Base-by-base conservation (phyloP, 2,888 invertebrate genomes). In the Serripes groenlandicus region DNA sequence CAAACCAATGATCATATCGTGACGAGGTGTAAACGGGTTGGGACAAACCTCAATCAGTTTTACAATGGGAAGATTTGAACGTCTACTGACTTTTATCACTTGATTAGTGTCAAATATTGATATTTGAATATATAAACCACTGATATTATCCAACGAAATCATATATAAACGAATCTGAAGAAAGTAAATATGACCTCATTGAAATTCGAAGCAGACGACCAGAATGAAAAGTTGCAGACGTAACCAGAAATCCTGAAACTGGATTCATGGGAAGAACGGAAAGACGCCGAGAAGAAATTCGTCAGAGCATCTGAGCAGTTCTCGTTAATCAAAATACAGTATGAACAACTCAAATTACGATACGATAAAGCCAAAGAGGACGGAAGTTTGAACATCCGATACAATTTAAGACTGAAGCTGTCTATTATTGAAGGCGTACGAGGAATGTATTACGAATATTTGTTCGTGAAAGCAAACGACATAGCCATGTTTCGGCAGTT, bases 221-320 rank as follows among this genome's bases (percentile, higher is more conserved):
- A 4, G 2, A 64, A 21, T 21, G 28, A 64, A 18, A 32, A n/a
- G 35, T 32, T 32, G 32, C 64, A 64, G 64, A 64, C 64, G 64
- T 32, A 64, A 58, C 11, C 23, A 23, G 3, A 28, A 15, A 58
- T 58, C 26, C 23, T 11, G 5, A 58, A 58, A 26, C 23, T 28
- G 26, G 28, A 5, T 15, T 58, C 58, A 7, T 62, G 21, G 1
- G 34, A 23, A 26, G 68, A 68, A 49, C 35, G 35, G 42, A 37
- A 30, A 49, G 68, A 68, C n/a, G 49, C 68, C n/a, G 68, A 68
- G 30, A 68, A 68, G 68, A 68, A 68, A 28, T 68, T 68, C 28
- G 28, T 42, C 3, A 35, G 34, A 23, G 68, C 42, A 1, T 68
- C 42, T 2, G 42, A 68, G 42, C 68, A 42, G 68, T 68, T 42